phyloP scores from a whole-genome alignment of 2,888 invertebrate species.

The Morpho deidamia region DNA sequence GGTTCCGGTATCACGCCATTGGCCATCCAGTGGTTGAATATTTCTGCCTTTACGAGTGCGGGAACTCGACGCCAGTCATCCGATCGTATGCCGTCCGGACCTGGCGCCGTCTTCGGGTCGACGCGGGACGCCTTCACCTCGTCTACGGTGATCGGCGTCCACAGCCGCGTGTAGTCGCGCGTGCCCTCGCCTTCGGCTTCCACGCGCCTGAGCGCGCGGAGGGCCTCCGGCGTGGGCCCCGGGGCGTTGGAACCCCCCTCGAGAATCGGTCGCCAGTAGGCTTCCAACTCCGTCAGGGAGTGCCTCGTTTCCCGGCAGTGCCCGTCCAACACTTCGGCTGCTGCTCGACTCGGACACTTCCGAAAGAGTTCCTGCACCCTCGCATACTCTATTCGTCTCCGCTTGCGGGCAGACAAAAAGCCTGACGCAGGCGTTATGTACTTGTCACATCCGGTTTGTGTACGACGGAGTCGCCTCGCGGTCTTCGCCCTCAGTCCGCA shows the following conservation, averaged over 20 bases:
- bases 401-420: not conserved
- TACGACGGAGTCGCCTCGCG: not conserved
- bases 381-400: constrained; percentile 23
- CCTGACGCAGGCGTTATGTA: not conserved
- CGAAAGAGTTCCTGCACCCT: constrained; percentile 20
- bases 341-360: constrained; percentile 20
- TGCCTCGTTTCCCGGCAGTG: constrained; percentile 16
- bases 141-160: constrained; percentile 20
- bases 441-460: not conserved
- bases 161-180: constrained; percentile 5
- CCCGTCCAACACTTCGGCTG: constrained; percentile 23
- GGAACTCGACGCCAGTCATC: constrained; percentile 23
- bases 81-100: too few species aligned
- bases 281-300: constrained; percentile 20
- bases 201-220: not conserved
- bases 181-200: constrained; percentile 1
- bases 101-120: too few species aligned
- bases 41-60: constrained; percentile 10
- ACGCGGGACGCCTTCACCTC: constrained; percentile 22
- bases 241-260: constrained; percentile 17
- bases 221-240: constrained; percentile 7
- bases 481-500: constrained; percentile 1
- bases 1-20: constrained; percentile 17
- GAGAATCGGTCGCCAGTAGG: constrained; percentile 24
- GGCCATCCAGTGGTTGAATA: constrained; percentile 20